These are phyloP conservation scores for Propithecus coquereli DNA, from an alignment of 2,113 vertebrate species.

Conservation along the genomic window DNA sequence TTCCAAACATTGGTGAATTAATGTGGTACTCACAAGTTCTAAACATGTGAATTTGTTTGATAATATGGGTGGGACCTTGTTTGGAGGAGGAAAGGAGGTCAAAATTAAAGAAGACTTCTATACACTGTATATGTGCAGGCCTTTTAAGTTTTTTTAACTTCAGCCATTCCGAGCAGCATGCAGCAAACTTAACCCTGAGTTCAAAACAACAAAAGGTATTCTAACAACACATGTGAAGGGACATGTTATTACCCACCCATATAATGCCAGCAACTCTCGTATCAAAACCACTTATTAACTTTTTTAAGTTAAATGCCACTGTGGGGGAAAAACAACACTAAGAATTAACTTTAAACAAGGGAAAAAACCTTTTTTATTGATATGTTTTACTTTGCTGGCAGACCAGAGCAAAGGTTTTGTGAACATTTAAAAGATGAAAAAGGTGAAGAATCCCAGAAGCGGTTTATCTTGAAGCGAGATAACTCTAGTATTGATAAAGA, in stretches of 20 bases:
- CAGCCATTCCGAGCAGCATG: constrained; percentile 19
- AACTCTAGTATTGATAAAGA: constrained; percentile 93
- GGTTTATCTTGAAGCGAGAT: constrained; percentile 92
- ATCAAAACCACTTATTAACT: constrained; percentile 53
- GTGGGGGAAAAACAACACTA: constrained; percentile 62
- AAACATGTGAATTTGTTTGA: neutral
- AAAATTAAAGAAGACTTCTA: constrained; percentile 43
- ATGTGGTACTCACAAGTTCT: neutral
- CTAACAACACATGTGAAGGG: constrained; percentile 24
- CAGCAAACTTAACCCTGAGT: constrained; percentile 38
- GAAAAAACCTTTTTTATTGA: constrained; percentile 83
- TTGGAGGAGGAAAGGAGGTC: neutral
- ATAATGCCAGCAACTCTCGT: constrained; percentile 54
- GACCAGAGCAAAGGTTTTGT: constrained; percentile 91
- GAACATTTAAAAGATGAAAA: constrained; percentile 92
- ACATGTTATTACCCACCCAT: constrained; percentile 37
- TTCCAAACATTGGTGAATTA: neutral
- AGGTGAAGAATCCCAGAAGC: constrained; percentile 90
- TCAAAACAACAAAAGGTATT: constrained; percentile 74
- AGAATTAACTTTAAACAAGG: constrained; percentile 56
- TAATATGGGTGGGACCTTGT: neutral
- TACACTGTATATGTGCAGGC: neutral
- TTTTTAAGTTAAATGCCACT: constrained; percentile 63
- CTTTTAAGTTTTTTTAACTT: constrained; percentile 65
- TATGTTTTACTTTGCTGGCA: constrained; percentile 89